Conservation (phyloP, 2,113 vertebrate species). For the Indicator maculatus region DNA sequence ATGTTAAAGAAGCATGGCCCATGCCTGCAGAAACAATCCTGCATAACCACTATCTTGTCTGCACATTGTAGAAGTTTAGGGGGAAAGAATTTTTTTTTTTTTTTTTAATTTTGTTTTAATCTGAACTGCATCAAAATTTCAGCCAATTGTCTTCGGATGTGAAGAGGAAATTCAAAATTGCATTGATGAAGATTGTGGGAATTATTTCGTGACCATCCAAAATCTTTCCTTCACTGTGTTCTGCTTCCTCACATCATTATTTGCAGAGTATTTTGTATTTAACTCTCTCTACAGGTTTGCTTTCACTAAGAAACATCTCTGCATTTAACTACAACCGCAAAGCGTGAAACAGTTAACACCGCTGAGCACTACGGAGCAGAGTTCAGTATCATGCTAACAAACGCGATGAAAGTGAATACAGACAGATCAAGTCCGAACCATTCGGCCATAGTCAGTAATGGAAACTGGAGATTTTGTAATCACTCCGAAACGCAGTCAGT, state of each 20-base stretch:
- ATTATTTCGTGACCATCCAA: not conserved
- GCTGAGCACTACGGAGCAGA: rapidly evolving
- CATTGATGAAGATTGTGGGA: not conserved
- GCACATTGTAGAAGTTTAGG: not conserved
- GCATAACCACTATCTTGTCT: not conserved
- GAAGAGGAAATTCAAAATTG: not conserved
- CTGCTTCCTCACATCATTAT: not conserved
- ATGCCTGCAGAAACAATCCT: not conserved
- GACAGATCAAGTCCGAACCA: not conserved
- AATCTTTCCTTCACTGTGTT: not conserved
- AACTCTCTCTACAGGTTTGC: not conserved
- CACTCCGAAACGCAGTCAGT: rapidly evolving
- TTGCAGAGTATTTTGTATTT: not conserved
- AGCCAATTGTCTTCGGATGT: not conserved
- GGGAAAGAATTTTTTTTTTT: no score
- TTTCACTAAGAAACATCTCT: not conserved
- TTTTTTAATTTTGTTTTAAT: not conserved
- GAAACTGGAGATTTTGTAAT: not conserved
- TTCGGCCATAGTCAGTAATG: not conserved
- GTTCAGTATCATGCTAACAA: not conserved
- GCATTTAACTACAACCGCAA: not conserved
- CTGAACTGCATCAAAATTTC: not conserved
- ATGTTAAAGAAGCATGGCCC: not conserved
- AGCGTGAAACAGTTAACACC: not conserved
- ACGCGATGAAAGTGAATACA: not conserved